Evolutionary conservation across 2,113 vertebrate genomes (phyloP).

Genomic region (Gallinago paraguaiae): DNA sequence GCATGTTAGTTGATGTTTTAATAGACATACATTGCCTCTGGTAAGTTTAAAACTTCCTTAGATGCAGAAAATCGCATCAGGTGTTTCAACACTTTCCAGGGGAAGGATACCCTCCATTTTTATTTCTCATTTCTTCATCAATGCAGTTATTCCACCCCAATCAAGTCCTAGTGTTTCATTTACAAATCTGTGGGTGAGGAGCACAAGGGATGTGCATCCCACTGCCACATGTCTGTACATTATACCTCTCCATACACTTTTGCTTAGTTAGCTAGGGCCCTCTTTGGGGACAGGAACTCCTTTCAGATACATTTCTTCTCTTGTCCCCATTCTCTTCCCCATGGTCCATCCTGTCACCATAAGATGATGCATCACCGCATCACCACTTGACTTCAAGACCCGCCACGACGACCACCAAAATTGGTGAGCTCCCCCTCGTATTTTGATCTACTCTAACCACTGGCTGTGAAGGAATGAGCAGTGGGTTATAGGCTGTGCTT

Average conservation of each 20-base stretch:
- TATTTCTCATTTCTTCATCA: conserved; percentile 61
- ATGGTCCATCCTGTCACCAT: conserved; percentile 71
- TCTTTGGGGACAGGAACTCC: conserved; percentile 60
- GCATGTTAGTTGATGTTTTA: conserved; percentile 29
- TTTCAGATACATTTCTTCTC: conserved; percentile 76
- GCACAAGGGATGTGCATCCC: conserved; percentile 11
- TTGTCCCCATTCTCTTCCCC: conserved; percentile 73
- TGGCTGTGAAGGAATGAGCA: conserved; percentile 44
- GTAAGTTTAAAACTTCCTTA: conserved; percentile 63
- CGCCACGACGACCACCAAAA: conserved; percentile 73
- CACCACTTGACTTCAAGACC: conserved; percentile 75
- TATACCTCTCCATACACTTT: conserved; percentile 25
- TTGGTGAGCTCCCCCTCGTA: conserved; percentile 69
- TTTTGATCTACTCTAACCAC: conserved; percentile 66
- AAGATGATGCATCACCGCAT: conserved; percentile 78
- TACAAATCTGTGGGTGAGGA: conserved; percentile 15
- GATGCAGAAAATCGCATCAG: conserved; percentile 12
- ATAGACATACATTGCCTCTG: neutral
- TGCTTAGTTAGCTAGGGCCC: conserved; percentile 46
- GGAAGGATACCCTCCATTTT: conserved; percentile 19
- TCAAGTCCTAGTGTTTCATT: conserved; percentile 50
- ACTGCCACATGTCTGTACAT: neutral
- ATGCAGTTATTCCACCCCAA: conserved; percentile 19
- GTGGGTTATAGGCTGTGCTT: neutral
- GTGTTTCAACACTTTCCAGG: conserved; percentile 56